Evolutionary conservation across 1,140 invertebrate genomes (phyloP), one percentile per base, ranked within the genome.

Genomic region (Centruroides vittatus): DNA sequence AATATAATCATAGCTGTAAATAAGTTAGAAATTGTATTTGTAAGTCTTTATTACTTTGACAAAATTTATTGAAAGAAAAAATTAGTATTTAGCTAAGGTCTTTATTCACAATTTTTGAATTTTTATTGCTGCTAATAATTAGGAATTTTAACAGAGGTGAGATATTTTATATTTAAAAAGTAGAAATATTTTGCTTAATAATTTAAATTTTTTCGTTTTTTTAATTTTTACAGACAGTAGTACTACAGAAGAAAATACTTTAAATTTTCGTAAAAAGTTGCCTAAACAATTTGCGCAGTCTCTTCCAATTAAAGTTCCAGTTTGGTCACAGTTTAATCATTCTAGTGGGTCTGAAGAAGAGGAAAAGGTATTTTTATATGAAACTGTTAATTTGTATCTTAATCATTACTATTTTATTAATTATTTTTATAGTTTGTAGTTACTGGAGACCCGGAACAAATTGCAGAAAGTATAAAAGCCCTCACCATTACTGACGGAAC

Each of bases 391-490:
- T 4, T 0, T 51, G 50, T 3, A 49, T 11, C 5, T 13, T 13
- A 51, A 51, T 3, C 5, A 12, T 13, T 10, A 51, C 3, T 41
- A 10, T 35, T 56, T n/a, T 35, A n/a, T 35, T 55, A 6, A 5
- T 34, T 9, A 12, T 49, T 46, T 48, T 58, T 23, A 49, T 13
- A 13, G 23, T 35, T 78, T 68, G 78, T 78, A 67, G 76, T 41
- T 6, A 41, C 5, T 41, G 41, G 41, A 72, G 75, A 75, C 47
- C 76, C 80, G 50, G 73, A 80, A 59, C 85, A 90, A 69, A 91
- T 92, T 69, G 86, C 86, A 64, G 88, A 87, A 49, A 88, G 85
- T 68, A 91, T 92, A 67, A 86, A 88, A 73, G 88, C 88, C 34
- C 72, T 92, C 66, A 91, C 88, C 67, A 85, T 91, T 53, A 86